These are phyloP conservation scores for Pristiophorus japonicus DNA, from an alignment of 2,113 vertebrate genomes.

Conservation along the genomic window DNA sequence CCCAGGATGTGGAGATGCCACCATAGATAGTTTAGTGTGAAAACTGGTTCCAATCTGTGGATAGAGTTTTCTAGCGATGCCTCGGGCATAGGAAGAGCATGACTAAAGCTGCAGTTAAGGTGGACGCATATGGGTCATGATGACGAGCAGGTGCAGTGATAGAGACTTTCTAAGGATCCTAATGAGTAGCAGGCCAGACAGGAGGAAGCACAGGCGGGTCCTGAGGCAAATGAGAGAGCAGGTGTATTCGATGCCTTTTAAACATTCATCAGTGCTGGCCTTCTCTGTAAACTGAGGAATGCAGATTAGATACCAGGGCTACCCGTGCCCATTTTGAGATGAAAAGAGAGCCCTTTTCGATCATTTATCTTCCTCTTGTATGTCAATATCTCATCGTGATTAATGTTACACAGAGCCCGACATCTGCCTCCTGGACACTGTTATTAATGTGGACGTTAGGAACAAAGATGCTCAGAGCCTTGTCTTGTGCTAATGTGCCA, in stretches of 20 bases:
- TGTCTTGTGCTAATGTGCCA: background rate
- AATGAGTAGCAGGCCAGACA: slow-evolving; percentile 19
- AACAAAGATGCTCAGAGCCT: background rate
- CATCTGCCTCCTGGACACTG: slow-evolving; percentile 42
- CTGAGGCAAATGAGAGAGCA: slow-evolving; percentile 30
- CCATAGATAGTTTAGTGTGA: background rate
- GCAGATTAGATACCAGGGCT: slow-evolving; percentile 61
- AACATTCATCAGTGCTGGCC: slow-evolving; percentile 40
- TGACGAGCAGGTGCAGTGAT: slow-evolving; percentile 34
- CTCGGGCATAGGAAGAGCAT: background rate
- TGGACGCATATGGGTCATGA: background rate
- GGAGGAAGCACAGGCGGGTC: background rate
- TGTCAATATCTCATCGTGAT: slow-evolving; percentile 41
- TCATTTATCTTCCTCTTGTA: slow-evolving; percentile 44
- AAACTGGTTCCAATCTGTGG: background rate
- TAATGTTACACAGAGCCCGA: slow-evolving; percentile 40
- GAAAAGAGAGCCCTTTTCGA: slow-evolving; percentile 35
- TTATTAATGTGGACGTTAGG: slow-evolving; percentile 39
- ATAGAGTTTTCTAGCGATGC: background rate
- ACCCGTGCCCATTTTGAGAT: slow-evolving; percentile 40
- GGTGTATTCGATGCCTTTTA: slow-evolving; percentile 29
- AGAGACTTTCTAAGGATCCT: slow-evolving; percentile 11
- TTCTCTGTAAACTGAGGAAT: slow-evolving; percentile 45
- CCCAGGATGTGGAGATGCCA: background rate
- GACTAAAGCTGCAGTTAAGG: background rate